Conservation (phyloP, 2,888 invertebrate species). For the Aspidiotus destructor region DNA sequence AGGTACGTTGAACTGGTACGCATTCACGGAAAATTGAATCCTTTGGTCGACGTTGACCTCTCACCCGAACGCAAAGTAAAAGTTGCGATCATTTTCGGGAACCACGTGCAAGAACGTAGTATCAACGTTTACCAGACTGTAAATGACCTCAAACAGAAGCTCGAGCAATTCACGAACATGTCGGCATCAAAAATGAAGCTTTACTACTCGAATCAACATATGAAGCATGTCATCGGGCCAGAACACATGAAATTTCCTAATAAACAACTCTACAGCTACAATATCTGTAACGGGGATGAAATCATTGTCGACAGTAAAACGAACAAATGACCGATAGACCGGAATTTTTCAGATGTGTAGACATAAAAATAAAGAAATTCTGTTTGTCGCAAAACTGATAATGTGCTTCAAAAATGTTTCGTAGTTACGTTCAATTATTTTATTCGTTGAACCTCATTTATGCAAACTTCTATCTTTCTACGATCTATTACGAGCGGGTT, state of each 20-base stretch:
- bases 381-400: not conserved
- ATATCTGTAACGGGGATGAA: constrained; percentile 79
- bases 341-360: not conserved
- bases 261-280: constrained; percentile 83
- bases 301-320: constrained; percentile 74
- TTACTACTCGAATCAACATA: constrained; percentile 73
- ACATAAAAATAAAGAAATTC: too few species aligned
- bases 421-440: not conserved
- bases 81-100: constrained; percentile 70
- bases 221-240: constrained; percentile 53
- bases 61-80: constrained; percentile 77
- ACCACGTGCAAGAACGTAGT: constrained; percentile 46
- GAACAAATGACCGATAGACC: constrained; percentile 6
- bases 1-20: constrained; percentile 72
- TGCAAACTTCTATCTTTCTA: too few species aligned
- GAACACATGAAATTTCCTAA: constrained; percentile 83
- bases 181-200: constrained; percentile 76
- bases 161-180: constrained; percentile 71
- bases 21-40: constrained; percentile 81
- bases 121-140: constrained; percentile 60
- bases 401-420: not conserved
- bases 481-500: too few species aligned
- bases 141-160: constrained; percentile 65
- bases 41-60: constrained; percentile 77
- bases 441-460: not conserved